These are phyloP conservation scores for Manduca sexta DNA, from an alignment of 1,140 invertebrate genomes.

Conservation along the genomic window DNA sequence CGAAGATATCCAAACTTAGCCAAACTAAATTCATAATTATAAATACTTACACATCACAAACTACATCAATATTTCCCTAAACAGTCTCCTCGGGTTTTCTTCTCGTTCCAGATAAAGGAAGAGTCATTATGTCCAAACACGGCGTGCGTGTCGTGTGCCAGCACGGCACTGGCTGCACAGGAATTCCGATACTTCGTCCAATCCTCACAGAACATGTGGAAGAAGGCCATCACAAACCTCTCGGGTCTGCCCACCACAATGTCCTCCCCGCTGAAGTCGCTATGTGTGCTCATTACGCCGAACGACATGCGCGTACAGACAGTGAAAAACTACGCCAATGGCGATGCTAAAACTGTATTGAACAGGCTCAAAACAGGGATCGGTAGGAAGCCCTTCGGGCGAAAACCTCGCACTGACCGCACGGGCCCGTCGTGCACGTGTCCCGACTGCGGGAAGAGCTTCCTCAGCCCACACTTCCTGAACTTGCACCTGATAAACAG, in stretches of 20 bases:
- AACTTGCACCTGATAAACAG: slow-evolving; percentile 59
- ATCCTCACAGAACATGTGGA: slow-evolving; percentile 41
- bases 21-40: too few species aligned
- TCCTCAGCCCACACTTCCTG: slow-evolving; percentile 52
- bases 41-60: too few species aligned
- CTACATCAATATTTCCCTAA: too few species aligned
- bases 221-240: slow-evolving; percentile 31
- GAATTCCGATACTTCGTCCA: slow-evolving; percentile 40
- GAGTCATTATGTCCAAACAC: slow-evolving; percentile 36
- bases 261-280: slow-evolving; percentile 22
- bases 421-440: slow-evolving; percentile 42
- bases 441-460: slow-evolving; percentile 54
- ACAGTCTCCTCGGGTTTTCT: neutral
- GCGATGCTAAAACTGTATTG: slow-evolving; percentile 30
- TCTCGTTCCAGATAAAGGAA: slow-evolving; percentile 41
- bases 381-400: slow-evolving; percentile 12
- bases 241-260: slow-evolving; percentile 11
- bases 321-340: slow-evolving; percentile 32
- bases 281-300: slow-evolving; percentile 40
- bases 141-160: slow-evolving; percentile 39
- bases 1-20: too few species aligned
- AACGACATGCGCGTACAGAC: slow-evolving; percentile 38
- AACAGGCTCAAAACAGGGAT: slow-evolving; percentile 31
- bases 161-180: slow-evolving; percentile 34
- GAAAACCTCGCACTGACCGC: slow-evolving; percentile 32